Evolutionary conservation across 2,113 vertebrate genomes (phyloP).

Genomic region (Colossoma macropomum): DNA sequence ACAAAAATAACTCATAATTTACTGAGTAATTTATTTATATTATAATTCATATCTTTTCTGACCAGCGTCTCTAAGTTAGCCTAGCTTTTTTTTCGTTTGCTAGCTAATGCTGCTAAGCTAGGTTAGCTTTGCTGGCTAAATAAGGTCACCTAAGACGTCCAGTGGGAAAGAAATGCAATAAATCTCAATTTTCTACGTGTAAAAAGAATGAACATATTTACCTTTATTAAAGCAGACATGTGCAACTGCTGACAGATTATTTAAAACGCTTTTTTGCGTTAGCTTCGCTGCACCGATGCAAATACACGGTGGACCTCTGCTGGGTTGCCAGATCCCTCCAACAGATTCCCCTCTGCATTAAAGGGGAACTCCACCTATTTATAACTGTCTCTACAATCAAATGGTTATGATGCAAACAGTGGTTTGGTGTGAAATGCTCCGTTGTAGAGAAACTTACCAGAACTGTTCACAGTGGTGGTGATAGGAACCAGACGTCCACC

Average conservation of each 20-base stretch:
- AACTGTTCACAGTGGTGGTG: no score
- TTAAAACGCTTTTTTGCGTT: neutral
- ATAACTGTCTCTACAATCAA: neutral
- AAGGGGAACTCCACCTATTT: neutral
- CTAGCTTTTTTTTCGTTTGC: no score
- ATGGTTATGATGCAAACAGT: no score
- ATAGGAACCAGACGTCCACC: no score
- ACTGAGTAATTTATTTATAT: no score
- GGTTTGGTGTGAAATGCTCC: no score
- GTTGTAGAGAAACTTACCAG: no score
- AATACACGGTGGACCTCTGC: neutral
- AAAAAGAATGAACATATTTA: neutral
- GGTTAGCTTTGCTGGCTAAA: neutral
- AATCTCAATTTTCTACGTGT: neutral
- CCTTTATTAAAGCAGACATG: neutral
- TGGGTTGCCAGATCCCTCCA: constrained; percentile 5
- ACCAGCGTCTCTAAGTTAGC: no score
- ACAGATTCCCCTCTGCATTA: neutral
- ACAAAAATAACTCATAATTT: no score
- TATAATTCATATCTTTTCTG: no score
- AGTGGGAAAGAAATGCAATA: neutral
- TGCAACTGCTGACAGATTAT: neutral
- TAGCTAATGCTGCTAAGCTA: no score
- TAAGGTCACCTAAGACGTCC: neutral
- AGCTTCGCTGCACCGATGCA: neutral